Percentiles rank a stretch among this genome's conserved stretches.
Evolutionary conservation across 2,888 invertebrate species (phyloP).

Genomic region (Polyploca ridens): DNA sequence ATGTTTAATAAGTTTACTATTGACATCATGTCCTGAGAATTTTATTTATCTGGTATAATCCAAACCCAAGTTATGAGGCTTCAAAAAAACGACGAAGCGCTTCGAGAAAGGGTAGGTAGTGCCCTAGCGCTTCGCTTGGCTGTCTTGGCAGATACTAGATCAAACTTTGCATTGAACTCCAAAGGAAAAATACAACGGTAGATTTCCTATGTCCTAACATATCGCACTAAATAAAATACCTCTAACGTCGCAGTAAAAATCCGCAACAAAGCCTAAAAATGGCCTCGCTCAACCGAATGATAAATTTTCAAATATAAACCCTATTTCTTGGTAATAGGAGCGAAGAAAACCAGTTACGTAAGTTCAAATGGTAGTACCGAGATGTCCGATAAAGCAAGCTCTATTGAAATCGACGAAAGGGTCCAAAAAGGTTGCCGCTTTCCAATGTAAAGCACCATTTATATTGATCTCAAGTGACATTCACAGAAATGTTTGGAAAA

Average conservation of each 20-base stretch:
- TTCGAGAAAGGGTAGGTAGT: too few relatives aligned
- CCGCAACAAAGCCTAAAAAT: constrained; percentile 60
- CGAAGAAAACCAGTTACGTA: constrained; percentile 36
- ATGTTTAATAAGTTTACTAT: too few relatives aligned
- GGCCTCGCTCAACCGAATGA: constrained; percentile 38
- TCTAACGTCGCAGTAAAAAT: constrained; percentile 64
- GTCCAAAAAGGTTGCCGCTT: constrained; percentile 41
- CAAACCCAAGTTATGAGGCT: too few relatives aligned
- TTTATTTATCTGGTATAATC: too few relatives aligned
- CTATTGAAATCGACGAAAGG: constrained; percentile 64
- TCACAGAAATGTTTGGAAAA: constrained; percentile 38
- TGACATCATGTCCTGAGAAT: too few relatives aligned
- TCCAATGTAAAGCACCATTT: constrained; percentile 50
- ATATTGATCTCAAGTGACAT: constrained; percentile 58
- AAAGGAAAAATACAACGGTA: background rate
- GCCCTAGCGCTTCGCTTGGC: too few relatives aligned
- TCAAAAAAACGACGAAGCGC: too few relatives aligned
- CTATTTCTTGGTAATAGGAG: constrained; percentile 39
- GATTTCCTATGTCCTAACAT: constrained; percentile 17
- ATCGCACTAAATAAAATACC: constrained; percentile 63
- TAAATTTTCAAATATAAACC: constrained; percentile 43
- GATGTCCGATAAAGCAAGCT: constrained; percentile 46
- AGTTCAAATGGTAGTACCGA: constrained; percentile 14
- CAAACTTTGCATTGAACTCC: background rate
- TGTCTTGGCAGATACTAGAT: too few relatives aligned